Conservation (phyloP, 2,888 invertebrate genomes). For the Caenorhabditis sulstoni region DNA sequence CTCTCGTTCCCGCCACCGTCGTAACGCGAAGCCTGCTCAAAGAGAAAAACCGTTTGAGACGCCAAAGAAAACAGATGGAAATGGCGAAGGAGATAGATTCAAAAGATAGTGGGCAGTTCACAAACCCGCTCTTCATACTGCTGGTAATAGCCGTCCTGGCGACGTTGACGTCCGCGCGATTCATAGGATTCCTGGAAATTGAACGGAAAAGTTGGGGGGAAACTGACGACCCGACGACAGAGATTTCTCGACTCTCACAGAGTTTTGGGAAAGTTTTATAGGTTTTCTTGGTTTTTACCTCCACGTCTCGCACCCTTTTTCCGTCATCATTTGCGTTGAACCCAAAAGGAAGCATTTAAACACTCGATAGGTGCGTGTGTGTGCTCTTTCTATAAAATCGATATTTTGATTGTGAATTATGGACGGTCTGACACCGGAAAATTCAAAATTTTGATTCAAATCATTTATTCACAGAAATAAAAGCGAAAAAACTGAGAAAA, state of each 20-base stretch:
- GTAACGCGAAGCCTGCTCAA: not conserved
- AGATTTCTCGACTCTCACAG: too few relatives aligned
- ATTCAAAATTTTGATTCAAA: not conserved
- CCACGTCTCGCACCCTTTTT: constrained; percentile 34
- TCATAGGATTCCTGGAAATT: constrained; percentile 36
- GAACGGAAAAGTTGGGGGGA: not conserved
- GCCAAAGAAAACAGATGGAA: not conserved
- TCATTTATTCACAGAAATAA: constrained; percentile 15
- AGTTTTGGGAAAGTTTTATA: not conserved
- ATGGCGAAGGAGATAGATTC: not conserved
- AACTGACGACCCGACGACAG: not conserved
- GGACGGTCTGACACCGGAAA: not conserved
- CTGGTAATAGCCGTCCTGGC: constrained; percentile 47
- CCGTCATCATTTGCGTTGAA: constrained; percentile 49
- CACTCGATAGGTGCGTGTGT: not conserved
- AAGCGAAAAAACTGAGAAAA: not conserved
- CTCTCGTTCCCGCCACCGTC: constrained; percentile 4
- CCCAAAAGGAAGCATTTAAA: constrained; percentile 52
- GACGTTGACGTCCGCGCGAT: constrained; percentile 22
- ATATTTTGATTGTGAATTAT: not conserved
- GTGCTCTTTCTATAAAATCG: constrained; percentile 33
- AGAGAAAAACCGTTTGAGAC: not conserved
- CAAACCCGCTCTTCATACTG: constrained; percentile 52
- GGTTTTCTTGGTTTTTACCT: constrained; percentile 13
- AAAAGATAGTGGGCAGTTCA: too few relatives aligned